Percentiles rank a stretch among this genome's conserved stretches.
phyloP scores from a whole-genome alignment of 2,797 vertebrate genomes.

The Sylvia borin region DNA sequence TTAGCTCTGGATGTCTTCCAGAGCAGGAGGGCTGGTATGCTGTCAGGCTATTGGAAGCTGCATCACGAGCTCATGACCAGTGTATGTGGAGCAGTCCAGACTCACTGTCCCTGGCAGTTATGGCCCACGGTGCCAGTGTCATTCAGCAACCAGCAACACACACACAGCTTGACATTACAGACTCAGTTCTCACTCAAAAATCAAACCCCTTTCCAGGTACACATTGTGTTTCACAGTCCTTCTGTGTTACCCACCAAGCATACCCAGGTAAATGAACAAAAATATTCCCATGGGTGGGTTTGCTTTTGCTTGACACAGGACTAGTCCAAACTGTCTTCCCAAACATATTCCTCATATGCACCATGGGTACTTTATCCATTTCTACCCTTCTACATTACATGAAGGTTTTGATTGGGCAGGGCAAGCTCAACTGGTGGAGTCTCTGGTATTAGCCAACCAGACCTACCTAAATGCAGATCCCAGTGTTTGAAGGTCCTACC shows the following conservation, averaged over 20 bases:
- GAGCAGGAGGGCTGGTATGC: background rate
- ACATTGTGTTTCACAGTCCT: rapidly evolving
- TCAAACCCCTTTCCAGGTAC: background rate
- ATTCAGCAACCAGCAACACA: background rate
- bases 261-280: background rate
- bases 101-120: background rate
- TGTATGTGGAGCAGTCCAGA: background rate
- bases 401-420: background rate
- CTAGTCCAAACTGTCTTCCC: background rate
- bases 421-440: too few relatives aligned
- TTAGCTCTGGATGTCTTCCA: background rate
- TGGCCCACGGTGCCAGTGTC: background rate
- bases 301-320: background rate
- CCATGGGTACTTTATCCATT: background rate
- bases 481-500: background rate
- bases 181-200: background rate
- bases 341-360: background rate
- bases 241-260: rapidly evolving
- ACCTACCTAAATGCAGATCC: background rate
- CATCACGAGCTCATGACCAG: background rate
- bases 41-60: background rate
- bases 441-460: too few relatives aligned
- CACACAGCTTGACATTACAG: background rate
- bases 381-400: background rate
- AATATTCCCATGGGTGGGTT: background rate